Evolutionary conservation across 2,113 vertebrate genomes (phyloP).

Genomic region (Thymallus thymallus): DNA sequence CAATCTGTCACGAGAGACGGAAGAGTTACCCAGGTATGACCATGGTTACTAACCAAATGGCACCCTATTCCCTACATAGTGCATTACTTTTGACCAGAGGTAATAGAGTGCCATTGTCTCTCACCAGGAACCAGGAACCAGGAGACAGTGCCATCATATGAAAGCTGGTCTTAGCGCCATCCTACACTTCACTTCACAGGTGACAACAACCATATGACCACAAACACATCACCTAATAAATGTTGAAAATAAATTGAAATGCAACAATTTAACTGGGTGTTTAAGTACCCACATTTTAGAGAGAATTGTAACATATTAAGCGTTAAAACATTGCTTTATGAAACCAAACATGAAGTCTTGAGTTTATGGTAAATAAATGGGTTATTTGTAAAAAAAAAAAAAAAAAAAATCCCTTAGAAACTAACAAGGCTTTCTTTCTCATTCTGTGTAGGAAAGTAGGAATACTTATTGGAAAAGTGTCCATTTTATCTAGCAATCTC

Average conservation of each 20-base stretch:
- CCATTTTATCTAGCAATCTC: conserved; percentile 33
- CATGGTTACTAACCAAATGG: no score
- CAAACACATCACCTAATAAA: conserved; percentile 47
- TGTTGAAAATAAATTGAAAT: conserved; percentile 54
- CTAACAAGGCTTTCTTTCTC: conserved; percentile 22
- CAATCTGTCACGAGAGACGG: neutral
- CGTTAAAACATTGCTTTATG: conserved; percentile 44
- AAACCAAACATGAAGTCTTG: conserved; percentile 14
- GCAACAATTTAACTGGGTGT: conserved; percentile 53
- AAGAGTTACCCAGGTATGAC: conserved; percentile 20
- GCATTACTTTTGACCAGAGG: no score
- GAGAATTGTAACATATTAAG: conserved; percentile 43
- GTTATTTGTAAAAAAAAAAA: conserved; percentile 26
- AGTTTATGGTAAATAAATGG: conserved; percentile 34
- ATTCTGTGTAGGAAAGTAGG: conserved; percentile 11
- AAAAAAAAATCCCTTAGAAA: neutral
- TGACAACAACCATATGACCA: conserved; percentile 28
- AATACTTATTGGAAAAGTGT: conserved; percentile 21
- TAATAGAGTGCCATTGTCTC: conserved; percentile 13
- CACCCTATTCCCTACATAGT: no score
- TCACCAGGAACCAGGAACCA: conserved; percentile 1
- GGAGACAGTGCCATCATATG: conserved; percentile 2
- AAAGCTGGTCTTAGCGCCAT: conserved; percentile 6
- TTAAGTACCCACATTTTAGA: conserved; percentile 49
- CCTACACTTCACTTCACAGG: conserved; percentile 13